Conservation (phyloP, 2,113 vertebrate genomes). For the Rhynchomys soricoides region DNA sequence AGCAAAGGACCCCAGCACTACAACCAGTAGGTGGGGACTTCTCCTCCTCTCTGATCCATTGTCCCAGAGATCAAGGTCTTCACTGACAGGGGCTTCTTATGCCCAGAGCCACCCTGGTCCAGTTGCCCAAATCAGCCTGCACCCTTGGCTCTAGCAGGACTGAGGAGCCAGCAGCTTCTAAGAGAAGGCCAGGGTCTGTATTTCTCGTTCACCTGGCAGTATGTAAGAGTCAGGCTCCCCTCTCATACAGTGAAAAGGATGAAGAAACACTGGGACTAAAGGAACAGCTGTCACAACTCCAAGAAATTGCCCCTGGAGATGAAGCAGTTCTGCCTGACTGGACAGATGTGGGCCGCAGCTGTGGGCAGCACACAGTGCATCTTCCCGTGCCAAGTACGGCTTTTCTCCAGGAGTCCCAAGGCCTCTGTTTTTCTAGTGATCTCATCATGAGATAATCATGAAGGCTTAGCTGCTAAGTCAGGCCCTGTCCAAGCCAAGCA, state of each 20-base stretch:
- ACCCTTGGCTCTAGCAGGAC: background rate
- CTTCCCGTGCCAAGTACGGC: background rate
- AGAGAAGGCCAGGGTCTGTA: background rate
- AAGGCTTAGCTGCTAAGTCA: background rate
- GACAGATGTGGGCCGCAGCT: background rate
- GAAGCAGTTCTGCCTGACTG: background rate
- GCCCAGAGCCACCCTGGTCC: background rate
- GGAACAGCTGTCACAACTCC: too few relatives aligned
- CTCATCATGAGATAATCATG: background rate
- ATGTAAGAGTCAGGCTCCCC: background rate
- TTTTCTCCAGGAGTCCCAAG: background rate
- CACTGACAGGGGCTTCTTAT: background rate
- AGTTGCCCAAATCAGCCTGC: background rate
- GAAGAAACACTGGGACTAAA: background rate
- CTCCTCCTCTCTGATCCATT: background rate
- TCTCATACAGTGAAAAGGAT: background rate
- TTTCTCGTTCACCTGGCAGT: background rate
- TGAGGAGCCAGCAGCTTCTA: background rate
- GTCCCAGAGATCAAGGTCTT: background rate
- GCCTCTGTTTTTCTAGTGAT: background rate
- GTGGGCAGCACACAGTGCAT: background rate
- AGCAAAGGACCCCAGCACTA: too few relatives aligned
- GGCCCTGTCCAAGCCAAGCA: background rate
- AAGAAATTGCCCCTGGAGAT: background rate
- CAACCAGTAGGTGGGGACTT: background rate